Percentiles rank a stretch among this genome's conserved stretches.
These are phyloP conservation scores for Netelia virgata DNA, from an alignment of 2,888 invertebrate species.

Conservation along the genomic window DNA sequence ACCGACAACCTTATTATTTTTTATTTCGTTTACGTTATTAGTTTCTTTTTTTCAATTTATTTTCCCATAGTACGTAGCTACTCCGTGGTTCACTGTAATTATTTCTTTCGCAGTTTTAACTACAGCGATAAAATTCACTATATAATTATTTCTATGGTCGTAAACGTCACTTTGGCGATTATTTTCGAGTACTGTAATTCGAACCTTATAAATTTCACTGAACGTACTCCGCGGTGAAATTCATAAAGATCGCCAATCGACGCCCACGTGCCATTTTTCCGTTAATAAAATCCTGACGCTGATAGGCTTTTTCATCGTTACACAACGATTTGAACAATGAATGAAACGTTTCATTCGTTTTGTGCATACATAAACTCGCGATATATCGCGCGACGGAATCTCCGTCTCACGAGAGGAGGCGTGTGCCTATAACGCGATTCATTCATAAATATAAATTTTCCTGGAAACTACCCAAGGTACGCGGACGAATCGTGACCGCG, in stretches of 20 bases:
- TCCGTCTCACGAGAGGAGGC: conserved; percentile 42
- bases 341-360: conserved; percentile 48
- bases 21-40: too few relatives aligned
- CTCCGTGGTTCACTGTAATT: background rate
- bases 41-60: too few relatives aligned
- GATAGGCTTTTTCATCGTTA: background rate
- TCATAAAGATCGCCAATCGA: background rate
- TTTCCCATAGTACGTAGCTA: too few relatives aligned
- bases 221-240: background rate
- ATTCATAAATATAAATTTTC: conserved; percentile 64
- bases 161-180: background rate
- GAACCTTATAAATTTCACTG: too few relatives aligned
- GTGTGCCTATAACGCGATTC: conserved; percentile 45
- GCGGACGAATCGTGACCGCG: conserved; percentile 30
- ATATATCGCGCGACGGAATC: conserved; percentile 54
- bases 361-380: background rate
- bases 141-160: background rate
- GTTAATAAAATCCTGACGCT: background rate
- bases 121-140: background rate
- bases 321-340: conserved; percentile 40
- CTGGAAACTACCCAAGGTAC: conserved; percentile 8
- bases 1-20: too few relatives aligned
- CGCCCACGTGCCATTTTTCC: background rate
- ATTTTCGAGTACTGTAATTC: background rate
- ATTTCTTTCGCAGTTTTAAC: background rate